Evolutionary conservation across 2,113 vertebrate genomes (phyloP).

Genomic region (Corvus cornix): DNA sequence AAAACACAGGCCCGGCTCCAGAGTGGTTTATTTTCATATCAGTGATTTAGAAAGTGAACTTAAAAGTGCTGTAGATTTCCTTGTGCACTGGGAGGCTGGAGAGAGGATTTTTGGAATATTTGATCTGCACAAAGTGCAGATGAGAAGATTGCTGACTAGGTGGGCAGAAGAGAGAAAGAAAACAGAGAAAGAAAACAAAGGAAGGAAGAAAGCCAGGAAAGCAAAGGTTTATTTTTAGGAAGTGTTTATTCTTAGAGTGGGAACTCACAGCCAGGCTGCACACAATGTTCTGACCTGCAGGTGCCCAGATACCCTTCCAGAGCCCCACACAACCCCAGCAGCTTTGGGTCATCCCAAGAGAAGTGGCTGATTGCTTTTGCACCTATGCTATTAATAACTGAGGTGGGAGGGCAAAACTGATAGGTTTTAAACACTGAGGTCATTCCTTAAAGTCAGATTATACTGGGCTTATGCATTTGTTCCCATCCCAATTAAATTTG

Average conservation of each 20-base stretch:
- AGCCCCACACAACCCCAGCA: background rate
- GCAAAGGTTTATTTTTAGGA: constrained; percentile 43
- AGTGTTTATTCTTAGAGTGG: constrained; percentile 23
- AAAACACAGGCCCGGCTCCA: background rate
- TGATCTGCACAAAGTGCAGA: fast-evolving
- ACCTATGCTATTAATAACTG: constrained; percentile 51
- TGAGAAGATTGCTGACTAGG: background rate
- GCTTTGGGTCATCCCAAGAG: background rate
- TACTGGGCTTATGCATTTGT: background rate
- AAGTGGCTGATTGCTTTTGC: background rate
- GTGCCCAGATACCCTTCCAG: constrained; percentile 10
- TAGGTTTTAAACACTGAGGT: background rate
- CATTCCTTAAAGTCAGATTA: background rate
- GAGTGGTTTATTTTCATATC: background rate
- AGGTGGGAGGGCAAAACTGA: background rate
- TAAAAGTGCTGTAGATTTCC: background rate
- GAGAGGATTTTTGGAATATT: background rate
- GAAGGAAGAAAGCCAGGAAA: background rate
- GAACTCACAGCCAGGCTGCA: constrained; percentile 5
- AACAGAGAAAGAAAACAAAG: background rate
- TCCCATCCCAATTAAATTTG: background rate
- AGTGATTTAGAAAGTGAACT: background rate
- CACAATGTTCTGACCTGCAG: background rate
- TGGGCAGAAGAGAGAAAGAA: background rate
- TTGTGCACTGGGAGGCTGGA: background rate